These are phyloP conservation scores for Sardina pilchardus DNA, from an alignment of 2,113 vertebrate species.

Conservation along the genomic window DNA sequence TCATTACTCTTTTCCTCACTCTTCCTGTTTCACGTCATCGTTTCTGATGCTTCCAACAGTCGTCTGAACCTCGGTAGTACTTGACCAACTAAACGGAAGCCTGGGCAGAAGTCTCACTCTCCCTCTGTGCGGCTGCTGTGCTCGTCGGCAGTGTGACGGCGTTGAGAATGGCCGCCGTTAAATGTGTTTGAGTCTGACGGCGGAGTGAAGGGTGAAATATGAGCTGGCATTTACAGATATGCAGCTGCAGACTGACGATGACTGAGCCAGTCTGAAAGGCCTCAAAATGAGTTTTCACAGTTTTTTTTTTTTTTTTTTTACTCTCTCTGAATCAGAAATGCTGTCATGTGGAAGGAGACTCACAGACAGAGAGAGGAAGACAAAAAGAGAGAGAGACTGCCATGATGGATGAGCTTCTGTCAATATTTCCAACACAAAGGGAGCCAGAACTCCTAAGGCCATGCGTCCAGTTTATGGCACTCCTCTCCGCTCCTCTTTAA, in stretches of 20 bases:
- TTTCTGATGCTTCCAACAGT: background rate
- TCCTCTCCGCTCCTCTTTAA: background rate
- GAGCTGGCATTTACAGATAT: slow-evolving; percentile 1
- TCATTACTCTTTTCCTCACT: background rate
- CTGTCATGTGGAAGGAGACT: background rate
- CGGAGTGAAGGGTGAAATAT: background rate
- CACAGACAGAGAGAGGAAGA: background rate
- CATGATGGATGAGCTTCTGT: background rate
- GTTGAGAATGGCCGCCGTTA: background rate
- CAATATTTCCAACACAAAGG: background rate
- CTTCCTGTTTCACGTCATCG: background rate
- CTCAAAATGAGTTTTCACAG: background rate
- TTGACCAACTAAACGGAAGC: background rate
- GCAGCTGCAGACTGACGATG: background rate
- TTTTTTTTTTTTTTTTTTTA: background rate
- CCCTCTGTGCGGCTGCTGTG: background rate
- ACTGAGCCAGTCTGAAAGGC: background rate
- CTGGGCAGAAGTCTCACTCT: background rate
- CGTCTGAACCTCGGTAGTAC: background rate
- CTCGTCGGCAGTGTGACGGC: background rate
- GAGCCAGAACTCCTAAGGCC: background rate
- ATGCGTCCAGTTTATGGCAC: background rate
- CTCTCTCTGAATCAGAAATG: background rate
- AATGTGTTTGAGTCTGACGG: background rate
- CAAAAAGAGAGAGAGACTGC: background rate